A percentile compares a stretch with the other conserved stretches of the same genome.
phyloP scores from a whole-genome alignment of 2,888 invertebrate genomes.

The Catocala nupta region DNA sequence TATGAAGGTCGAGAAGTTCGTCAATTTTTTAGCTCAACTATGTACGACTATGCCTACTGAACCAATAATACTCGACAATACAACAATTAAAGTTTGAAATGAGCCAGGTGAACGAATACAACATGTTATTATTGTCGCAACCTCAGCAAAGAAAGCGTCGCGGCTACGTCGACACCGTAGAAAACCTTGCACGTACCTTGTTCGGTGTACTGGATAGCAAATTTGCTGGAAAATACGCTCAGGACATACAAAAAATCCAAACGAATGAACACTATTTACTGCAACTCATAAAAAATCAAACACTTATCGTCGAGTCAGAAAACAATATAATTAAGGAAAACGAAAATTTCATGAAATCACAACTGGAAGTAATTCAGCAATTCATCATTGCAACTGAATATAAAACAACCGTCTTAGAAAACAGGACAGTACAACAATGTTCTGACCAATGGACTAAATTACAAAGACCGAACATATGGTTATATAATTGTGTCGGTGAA shows the following conservation, averaged over 20 bases:
- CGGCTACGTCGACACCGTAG: too few relatives aligned
- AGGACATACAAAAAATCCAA: conserved; percentile 10
- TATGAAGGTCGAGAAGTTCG: too few relatives aligned
- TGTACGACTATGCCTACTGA: too few relatives aligned
- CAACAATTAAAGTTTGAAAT: conserved; percentile 13
- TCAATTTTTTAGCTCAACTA: conserved; percentile 2
- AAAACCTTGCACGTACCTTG: too few relatives aligned
- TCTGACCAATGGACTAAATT: conserved; percentile 7
- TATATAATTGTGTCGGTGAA: too few relatives aligned
- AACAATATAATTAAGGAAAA: conserved; percentile 10
- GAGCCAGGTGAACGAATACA: too few relatives aligned
- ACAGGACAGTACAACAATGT: conserved; percentile 1
- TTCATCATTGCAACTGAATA: neutral
- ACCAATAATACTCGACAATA: conserved; percentile 12
- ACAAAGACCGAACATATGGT: conserved; percentile 5
- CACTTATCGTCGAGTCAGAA: too few relatives aligned
- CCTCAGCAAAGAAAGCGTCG: too few relatives aligned
- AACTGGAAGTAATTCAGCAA: neutral
- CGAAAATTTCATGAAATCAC: conserved; percentile 5
- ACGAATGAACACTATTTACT: too few relatives aligned
- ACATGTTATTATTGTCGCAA: too few relatives aligned
- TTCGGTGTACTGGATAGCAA: conserved; percentile 9
- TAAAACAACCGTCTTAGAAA: neutral
- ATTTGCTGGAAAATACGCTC: conserved; percentile 9
- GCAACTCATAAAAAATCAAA: too few relatives aligned